Base-by-base conservation (phyloP, 2,888 invertebrate species). In the Drosophila neonasuta region DNA sequence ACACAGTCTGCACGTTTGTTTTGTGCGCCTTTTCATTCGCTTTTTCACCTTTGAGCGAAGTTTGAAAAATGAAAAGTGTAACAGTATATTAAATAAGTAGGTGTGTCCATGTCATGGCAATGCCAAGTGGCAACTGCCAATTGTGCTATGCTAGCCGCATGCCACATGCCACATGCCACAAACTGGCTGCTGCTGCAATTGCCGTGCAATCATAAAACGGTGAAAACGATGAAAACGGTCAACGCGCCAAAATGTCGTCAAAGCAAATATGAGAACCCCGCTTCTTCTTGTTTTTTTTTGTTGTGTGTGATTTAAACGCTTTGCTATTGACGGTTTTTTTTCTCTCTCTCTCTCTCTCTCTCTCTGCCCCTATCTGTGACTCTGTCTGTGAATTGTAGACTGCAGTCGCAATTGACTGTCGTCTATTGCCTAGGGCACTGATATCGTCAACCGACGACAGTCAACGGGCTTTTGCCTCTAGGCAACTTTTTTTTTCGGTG, bases 1-100 rank as follows among this genome's bases (percentile, higher is more conserved):
- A 6, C 24, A 24, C 24, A 24, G 24, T 24, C 6, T 24, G 0
- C 6, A 24, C 24, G 24, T 24, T 71, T 72, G 61, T 63, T 73
- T 67, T 68, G 58, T 71, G 55, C 46, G 69, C 64, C 73, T 73
- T 73, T 73, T 71, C 77, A 50, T 64, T 82, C 64, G 73, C 71
- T 73, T 79, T 86, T 78, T 81, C 81, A 74, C 77, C 70, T 80
- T 75, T 82, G 82, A 79, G 39, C 13, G 39, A 41, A 41, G 30
- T 61, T 58, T 71, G 57, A 66, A 64, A 80, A 78, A 84, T 84
- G 71, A 82, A 82, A 82, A 79, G 80, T 85, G 71, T 77, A 69
- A 68, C 86, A 80, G 82, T 81, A 84, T 86, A 86, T 81, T 86
- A 85, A 81, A 81, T 86, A 81, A 86, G 81, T 85, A 77, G 81